Evolutionary conservation across 2,797 vertebrate species (phyloP), one percentile per base, ranked within the genome.

Genomic region (Hapalemur alaotrensis): DNA sequence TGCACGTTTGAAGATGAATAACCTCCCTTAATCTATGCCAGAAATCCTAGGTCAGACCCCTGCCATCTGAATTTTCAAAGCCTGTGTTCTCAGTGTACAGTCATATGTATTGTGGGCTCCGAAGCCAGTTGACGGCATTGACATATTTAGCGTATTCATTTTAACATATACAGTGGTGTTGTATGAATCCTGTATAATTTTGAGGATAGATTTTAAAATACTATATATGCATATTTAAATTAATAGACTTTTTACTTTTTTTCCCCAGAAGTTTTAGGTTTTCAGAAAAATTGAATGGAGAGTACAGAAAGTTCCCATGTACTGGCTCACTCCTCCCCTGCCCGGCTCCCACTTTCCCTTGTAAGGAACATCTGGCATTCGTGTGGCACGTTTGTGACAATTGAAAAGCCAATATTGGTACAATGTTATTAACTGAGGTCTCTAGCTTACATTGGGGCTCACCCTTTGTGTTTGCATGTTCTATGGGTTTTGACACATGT

Each of bases 291-390:
- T 4, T 2, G 7, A 52, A 32, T 7, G 52, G 54, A 23, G n/a
- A 43, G 46, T n/a, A 32, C 28, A n/a, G 67, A 57, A 46, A 61
- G 18, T 63, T 72, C 50, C 15, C 2, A 7, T 3, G 2, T 8
- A 7, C 7, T n/a, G 13, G 11, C 1, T 54, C 14, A 6, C 14
- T n/a, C 57, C 13, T 18, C 43, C 2, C 23, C 57, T 12, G 25
- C 4, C 8, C 1, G 0, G 23, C 1, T n/a, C 1, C 1, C n/a
- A 12, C 8, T 3, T 18, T 18, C 23, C 73, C 54, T 17, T 28
- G 4, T 35, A 6, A 15, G 1, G 14, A 43, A 10, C 28, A 14
- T 30, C 38, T 43, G 7, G 7, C 4, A 4, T 73, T 8, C 9
- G 5, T 13, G 15, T 28, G n/a, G 20, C 2, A 4, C 2, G 1